Conservation (phyloP, 2,888 invertebrate genomes). For the Timema podura region DNA sequence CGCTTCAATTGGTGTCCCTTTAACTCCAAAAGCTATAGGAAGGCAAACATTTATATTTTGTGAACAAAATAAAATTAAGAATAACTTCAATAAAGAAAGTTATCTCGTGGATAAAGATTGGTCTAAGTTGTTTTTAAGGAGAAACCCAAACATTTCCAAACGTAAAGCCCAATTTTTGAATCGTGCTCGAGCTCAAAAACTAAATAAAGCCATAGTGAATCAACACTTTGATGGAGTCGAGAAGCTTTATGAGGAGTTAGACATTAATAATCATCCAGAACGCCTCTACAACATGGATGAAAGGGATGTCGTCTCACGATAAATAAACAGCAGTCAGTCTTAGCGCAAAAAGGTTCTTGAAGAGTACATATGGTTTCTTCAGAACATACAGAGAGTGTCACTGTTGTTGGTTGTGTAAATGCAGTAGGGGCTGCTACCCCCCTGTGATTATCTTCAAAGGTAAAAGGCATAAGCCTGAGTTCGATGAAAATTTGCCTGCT, state of each 20-base stretch:
- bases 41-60: too few species aligned
- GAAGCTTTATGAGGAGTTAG: constrained; percentile 31
- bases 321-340: constrained; percentile 22
- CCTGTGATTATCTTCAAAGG: constrained; percentile 5
- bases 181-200: constrained; percentile 34
- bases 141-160: constrained; percentile 33
- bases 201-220: constrained; percentile 33
- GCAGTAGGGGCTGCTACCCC: neutral
- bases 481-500: neutral
- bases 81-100: too few species aligned
- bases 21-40: too few species aligned
- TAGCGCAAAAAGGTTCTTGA: constrained; percentile 23
- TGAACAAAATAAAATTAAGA: too few species aligned
- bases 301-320: constrained; percentile 22
- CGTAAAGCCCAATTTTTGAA: constrained; percentile 37
- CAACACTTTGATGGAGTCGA: constrained; percentile 36
- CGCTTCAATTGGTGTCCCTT: too few species aligned
- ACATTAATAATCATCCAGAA: constrained; percentile 33
- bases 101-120: too few species aligned
- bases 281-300: constrained; percentile 36
- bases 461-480: neutral
- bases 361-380: constrained; percentile 22
- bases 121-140: constrained; percentile 29
- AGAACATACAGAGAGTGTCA: constrained; percentile 25
- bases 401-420: constrained; percentile 15